Evolutionary conservation across 2,797 vertebrate species (phyloP).

Genomic region (Dryobates pubescens): DNA sequence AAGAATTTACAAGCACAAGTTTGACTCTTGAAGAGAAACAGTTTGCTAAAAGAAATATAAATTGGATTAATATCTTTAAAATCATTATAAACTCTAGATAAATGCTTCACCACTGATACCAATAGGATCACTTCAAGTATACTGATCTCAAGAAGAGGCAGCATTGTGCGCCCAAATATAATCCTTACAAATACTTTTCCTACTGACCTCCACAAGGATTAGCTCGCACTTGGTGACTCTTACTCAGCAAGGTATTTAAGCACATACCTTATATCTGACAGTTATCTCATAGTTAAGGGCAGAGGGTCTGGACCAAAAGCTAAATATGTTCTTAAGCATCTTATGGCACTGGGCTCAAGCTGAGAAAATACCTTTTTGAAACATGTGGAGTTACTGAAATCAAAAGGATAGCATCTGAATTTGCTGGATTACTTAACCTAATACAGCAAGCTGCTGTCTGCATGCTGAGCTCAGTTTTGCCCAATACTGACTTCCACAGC

Average conservation of each 20-base stretch:
- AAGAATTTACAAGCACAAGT: neutral
- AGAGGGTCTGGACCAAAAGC: neutral
- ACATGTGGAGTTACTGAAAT: rapidly evolving
- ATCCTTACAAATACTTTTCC: neutral
- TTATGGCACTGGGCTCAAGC: neutral
- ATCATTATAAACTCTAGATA: neutral
- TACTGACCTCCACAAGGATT: neutral
- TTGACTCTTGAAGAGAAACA: neutral
- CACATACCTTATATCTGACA: neutral
- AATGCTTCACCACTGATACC: neutral
- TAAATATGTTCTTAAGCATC: neutral
- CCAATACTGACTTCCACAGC: neutral
- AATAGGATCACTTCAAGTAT: neutral
- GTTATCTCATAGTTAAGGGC: neutral
- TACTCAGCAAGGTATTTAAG: neutral
- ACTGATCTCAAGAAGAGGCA: neutral
- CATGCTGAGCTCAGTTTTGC: neutral
- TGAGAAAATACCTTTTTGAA: neutral
- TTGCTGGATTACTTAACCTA: neutral
- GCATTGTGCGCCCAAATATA: no score
- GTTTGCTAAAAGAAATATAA: neutral
- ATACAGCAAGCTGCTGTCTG: neutral
- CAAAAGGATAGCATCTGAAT: neutral
- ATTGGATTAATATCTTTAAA: neutral
- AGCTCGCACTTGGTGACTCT: neutral